Conservation (phyloP, 2,797 vertebrate genomes). For the Dermochelys coriacea region DNA sequence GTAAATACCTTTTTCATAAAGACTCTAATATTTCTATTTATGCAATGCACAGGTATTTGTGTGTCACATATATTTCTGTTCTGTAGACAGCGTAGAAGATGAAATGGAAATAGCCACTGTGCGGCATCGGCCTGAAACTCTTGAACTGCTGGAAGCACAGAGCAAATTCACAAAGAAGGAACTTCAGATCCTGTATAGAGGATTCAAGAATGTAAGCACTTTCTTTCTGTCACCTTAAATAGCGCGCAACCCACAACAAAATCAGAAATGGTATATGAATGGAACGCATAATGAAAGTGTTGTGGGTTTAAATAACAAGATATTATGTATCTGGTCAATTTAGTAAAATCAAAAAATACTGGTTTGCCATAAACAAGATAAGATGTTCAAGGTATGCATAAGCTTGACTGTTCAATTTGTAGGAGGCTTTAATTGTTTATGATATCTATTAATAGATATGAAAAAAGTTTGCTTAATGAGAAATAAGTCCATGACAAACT, state of each 20-base stretch:
- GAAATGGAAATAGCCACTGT: constrained; percentile 96
- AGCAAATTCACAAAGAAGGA: constrained; percentile 98
- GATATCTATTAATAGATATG: background rate
- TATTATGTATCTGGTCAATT: background rate
- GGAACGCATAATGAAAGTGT: background rate
- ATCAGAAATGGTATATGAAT: background rate
- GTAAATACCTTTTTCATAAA: background rate
- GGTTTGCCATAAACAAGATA: background rate
- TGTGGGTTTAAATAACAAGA: background rate
- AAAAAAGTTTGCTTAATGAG: background rate
- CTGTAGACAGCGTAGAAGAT: constrained; percentile 97
- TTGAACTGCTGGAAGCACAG: constrained; percentile 95
- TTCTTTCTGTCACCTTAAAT: background rate
- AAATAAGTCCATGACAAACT: background rate
- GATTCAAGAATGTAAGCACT: constrained; percentile 97
- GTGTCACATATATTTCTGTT: background rate
- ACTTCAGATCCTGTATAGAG: constrained; percentile 98
- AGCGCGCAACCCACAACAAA: background rate
- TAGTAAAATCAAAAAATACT: background rate
- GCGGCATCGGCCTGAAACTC: constrained; percentile 95
- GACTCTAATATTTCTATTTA: background rate
- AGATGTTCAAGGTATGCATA: background rate
- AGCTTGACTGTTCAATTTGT: background rate
- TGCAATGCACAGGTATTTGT: background rate
- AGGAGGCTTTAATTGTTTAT: background rate